Evolutionary conservation across 2,888 invertebrate genomes (phyloP).

Genomic region (Ormia ochracea): DNA sequence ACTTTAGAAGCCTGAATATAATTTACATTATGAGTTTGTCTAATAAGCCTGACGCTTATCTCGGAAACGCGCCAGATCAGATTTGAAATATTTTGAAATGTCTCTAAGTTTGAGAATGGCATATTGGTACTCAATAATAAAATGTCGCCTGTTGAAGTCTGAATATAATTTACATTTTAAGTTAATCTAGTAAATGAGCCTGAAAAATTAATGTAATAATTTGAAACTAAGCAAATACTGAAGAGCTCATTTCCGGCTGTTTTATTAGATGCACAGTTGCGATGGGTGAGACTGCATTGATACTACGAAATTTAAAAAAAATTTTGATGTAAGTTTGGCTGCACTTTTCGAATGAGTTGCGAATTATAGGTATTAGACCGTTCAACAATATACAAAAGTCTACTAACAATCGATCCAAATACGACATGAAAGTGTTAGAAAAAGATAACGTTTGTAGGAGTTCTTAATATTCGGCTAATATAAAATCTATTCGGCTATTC

Average conservation of each 20-base stretch:
- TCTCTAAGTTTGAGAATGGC: background rate
- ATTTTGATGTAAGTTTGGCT: too few relatives aligned
- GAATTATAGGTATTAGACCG: too few relatives aligned
- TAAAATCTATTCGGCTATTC: constrained; percentile 2
- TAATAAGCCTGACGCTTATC: background rate
- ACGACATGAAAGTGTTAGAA: background rate
- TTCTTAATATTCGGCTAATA: background rate
- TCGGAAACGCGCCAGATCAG: background rate
- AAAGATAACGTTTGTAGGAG: background rate
- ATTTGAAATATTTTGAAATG: background rate
- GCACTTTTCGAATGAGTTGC: too few relatives aligned
- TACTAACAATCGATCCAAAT: too few relatives aligned
- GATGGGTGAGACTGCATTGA: background rate
- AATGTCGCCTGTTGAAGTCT: background rate
- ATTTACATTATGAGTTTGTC: background rate
- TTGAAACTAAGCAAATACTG: background rate
- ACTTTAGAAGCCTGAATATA: too few relatives aligned
- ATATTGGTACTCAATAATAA: background rate
- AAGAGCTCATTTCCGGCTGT: background rate
- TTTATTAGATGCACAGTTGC: background rate
- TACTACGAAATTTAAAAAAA: background rate
- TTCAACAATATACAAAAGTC: too few relatives aligned
- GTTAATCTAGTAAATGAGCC: background rate
- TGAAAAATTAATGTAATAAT: background rate
- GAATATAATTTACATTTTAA: background rate